A percentile compares a stretch with the other conserved stretches of the same genome.
Evolutionary conservation across 2,888 invertebrate species (phyloP).

Genomic region (Phortica magna): DNA sequence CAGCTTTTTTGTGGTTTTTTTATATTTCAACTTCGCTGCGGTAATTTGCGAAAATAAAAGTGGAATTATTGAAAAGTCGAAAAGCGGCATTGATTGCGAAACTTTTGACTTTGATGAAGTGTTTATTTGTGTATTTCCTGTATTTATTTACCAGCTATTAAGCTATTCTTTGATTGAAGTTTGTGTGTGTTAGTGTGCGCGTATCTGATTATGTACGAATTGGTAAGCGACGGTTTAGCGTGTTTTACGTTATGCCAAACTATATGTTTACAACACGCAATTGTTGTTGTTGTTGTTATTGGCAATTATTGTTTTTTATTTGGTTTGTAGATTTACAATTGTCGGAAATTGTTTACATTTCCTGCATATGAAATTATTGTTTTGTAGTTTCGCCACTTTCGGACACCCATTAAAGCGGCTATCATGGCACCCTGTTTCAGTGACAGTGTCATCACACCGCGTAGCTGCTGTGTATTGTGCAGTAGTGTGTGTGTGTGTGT

Average conservation of each 20-base stretch:
- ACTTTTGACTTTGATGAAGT: conserved; percentile 64
- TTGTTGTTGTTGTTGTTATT: conserved; percentile 22
- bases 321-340: conserved; percentile 6
- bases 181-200: background rate
- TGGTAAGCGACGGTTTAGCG: too few species aligned
- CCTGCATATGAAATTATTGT: background rate
- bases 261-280: conserved; percentile 2
- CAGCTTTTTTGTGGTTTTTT: conserved; percentile 34
- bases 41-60: conserved; percentile 41
- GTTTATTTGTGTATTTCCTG: conserved; percentile 57
- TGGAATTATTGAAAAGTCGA: conserved; percentile 42
- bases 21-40: conserved; percentile 20
- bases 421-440: background rate
- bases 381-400: background rate
- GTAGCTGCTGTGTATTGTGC: background rate
- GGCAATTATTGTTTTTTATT: background rate
- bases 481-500: background rate
- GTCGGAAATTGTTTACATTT: conserved; percentile 28
- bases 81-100: conserved; percentile 47
- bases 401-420: background rate
- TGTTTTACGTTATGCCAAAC: background rate
- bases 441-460: background rate
- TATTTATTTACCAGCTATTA: conserved; percentile 48
- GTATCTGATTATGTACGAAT: background rate
- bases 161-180: conserved; percentile 19